Conservation (phyloP, 2,888 invertebrate species). For the Sinopyrophorus schimmeli region DNA sequence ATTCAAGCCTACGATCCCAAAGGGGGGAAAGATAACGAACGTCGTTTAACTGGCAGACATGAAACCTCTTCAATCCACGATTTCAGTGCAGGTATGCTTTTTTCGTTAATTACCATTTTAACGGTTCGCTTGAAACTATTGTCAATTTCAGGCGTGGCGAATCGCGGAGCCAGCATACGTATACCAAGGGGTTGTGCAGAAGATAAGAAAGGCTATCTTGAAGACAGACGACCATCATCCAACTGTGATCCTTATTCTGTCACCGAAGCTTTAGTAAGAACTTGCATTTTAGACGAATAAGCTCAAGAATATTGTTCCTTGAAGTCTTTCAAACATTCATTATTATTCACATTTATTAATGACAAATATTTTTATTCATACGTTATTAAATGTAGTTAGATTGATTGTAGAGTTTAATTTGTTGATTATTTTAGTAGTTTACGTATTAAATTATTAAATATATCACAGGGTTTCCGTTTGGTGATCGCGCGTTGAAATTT, state of each 20-base stretch:
- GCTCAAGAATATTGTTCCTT: slow-evolving; percentile 27
- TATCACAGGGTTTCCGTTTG: no score
- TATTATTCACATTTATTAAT: slow-evolving; percentile 5
- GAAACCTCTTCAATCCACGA: slow-evolving; percentile 98
- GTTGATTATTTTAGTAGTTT: not conserved
- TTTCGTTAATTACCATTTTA: not conserved
- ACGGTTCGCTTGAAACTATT: slow-evolving; percentile 56
- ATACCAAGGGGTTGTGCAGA: slow-evolving; percentile 91
- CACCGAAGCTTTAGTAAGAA: slow-evolving; percentile 81
- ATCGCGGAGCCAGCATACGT: slow-evolving; percentile 91
- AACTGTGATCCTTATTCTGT: slow-evolving; percentile 93
- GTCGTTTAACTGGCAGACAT: slow-evolving; percentile 91
- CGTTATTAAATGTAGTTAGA: not conserved
- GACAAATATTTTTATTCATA: slow-evolving; percentile 9
- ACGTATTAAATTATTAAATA: slow-evolving; percentile 23
- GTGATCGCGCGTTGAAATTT: no score
- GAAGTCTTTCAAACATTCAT: slow-evolving; percentile 22
- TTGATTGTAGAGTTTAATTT: not conserved
- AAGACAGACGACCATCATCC: slow-evolving; percentile 90
- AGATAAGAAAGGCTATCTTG: slow-evolving; percentile 92
- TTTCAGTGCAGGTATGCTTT: slow-evolving; percentile 80
- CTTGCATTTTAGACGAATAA: slow-evolving; percentile 81
- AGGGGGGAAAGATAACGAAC: slow-evolving; percentile 94
- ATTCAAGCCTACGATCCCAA: slow-evolving; percentile 96
- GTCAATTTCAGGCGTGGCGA: slow-evolving; percentile 79